phyloP scores from a whole-genome alignment of 2,113 vertebrate genomes.

The Bagarius yarrelli region DNA sequence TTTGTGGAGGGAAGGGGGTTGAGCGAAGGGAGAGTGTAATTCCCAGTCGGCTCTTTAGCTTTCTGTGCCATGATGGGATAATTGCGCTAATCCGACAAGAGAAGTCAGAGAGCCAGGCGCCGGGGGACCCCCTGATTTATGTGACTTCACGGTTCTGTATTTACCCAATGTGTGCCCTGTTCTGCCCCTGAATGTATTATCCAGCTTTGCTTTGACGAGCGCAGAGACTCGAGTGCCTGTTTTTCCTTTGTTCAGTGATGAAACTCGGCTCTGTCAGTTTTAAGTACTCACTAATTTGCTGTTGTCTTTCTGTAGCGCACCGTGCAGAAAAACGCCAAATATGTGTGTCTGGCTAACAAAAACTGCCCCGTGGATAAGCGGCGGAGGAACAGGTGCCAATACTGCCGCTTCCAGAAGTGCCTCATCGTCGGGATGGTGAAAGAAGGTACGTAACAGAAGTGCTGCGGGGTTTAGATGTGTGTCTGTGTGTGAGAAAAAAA shows the following conservation, averaged over 20 bases:
- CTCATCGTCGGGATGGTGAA: conserved; percentile 93
- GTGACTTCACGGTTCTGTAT: conserved; percentile 91
- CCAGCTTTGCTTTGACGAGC: conserved; percentile 71
- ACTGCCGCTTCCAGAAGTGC: conserved; percentile 94
- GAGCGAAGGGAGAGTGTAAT: conserved; percentile 64
- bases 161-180: conserved; percentile 81
- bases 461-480: neutral
- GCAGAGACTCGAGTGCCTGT: conserved; percentile 63
- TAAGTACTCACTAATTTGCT: conserved; percentile 36
- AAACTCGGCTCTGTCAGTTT: conserved; percentile 49
- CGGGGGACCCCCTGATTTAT: conserved; percentile 88
- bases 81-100: conserved; percentile 82
- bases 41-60: conserved; percentile 85
- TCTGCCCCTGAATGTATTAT: conserved; percentile 80
- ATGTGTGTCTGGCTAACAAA: conserved; percentile 92
- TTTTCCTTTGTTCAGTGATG: conserved; percentile 62
- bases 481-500: neutral
- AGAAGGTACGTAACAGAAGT: conserved; percentile 78
- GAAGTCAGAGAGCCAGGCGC: conserved; percentile 60
- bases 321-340: conserved; percentile 96
- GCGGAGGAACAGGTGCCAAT: conserved; percentile 89
- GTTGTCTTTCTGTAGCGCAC: conserved; percentile 76
- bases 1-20: neutral
- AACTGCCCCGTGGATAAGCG: conserved; percentile 94
- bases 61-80: conserved; percentile 81